Evolutionary conservation across 2,888 invertebrate genomes (phyloP).

Genomic region (Epicampocera succincta): DNA sequence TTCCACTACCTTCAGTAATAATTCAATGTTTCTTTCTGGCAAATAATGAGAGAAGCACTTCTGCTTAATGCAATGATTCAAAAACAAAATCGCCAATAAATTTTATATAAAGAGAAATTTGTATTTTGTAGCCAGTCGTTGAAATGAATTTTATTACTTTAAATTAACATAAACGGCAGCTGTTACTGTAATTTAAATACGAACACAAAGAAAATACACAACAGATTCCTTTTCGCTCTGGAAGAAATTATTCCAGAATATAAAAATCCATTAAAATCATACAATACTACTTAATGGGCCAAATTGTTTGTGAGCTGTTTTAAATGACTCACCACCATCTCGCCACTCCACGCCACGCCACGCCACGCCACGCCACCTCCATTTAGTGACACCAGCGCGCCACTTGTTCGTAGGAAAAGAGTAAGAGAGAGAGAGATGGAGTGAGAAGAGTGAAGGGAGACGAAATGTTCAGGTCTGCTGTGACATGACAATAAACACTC

Average conservation of each 20-base stretch:
- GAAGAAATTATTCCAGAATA: neutral
- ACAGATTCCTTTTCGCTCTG: neutral
- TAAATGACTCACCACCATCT: neutral
- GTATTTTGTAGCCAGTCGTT: conserved; percentile 36
- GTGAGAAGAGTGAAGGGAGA: neutral
- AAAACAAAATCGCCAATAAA: conserved; percentile 1
- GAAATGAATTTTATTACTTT: conserved; percentile 64
- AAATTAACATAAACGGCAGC: conserved; percentile 61
- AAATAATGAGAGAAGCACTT: neutral
- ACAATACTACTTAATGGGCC: conserved; percentile 30
- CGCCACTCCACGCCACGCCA: neutral
- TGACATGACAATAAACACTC: conserved; percentile 61
- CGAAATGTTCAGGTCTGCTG: conserved; percentile 12
- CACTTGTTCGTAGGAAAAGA: neutral
- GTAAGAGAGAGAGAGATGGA: too few species aligned
- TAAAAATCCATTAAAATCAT: conserved; percentile 22
- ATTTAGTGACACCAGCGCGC: neutral
- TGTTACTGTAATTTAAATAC: conserved; percentile 15
- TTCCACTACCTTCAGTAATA: too few species aligned
- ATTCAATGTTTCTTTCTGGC: too few species aligned
- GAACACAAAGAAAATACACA: neutral
- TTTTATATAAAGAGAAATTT: conserved; percentile 27
- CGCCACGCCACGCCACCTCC: conserved; percentile 3
- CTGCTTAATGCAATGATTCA: conserved; percentile 7
- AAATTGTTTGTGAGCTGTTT: conserved; percentile 16